Evolutionary conservation across 2,888 invertebrate genomes (phyloP), one percentile per base, ranked within the genome.

Genomic region (Epinotia demarniana): DNA sequence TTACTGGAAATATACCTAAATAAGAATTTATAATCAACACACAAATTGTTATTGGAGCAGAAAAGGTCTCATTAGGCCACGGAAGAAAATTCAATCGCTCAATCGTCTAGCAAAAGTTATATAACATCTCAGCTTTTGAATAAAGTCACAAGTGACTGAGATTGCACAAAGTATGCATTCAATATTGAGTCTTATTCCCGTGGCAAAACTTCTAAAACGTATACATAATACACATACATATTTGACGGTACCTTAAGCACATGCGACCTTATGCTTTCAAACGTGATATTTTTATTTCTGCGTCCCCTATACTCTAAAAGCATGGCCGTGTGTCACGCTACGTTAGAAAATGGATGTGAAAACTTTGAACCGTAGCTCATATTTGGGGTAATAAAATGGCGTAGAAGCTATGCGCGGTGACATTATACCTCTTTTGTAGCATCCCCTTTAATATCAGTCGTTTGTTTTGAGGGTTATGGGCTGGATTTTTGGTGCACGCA

Each of bases 41-140:
- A 3, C 57, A 72, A 75, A 62, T 39, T 67, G 53, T 49, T 63
- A 72, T 71, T 71, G 16, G 12, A 13, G 33, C 49, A 23, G 70
- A 64, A 70, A 61, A 18, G 60, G 46, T n/a, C 58, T 75, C 75
- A 72, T 75, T 75, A 75, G 60, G 43, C 60, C 75, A 71, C 64
- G 75, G 66, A 71, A 71, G 11, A 9, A 60, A 70, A 68, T 68
- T 19, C n/a, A 60, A 71, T 55, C 75, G 39, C 23, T 60, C 64
- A 9, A 55, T 66, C 60, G 58, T 60, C 46, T 33, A 6, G 11
- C 60, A 39, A 70, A 75, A 66, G 23, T 63, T 5, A 13, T 16
- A 23, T 68, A 57, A 27, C 57, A 63, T 43, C 23, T 18, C 9
- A 19, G 2, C 6, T n/a, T 23, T 27, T n/a, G 46, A 46, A 69